Percentiles rank a stretch among this genome's conserved stretches.
These are phyloP conservation scores for Cosmopolites sordidus DNA, from an alignment of 2,888 invertebrate species.

Conservation along the genomic window DNA sequence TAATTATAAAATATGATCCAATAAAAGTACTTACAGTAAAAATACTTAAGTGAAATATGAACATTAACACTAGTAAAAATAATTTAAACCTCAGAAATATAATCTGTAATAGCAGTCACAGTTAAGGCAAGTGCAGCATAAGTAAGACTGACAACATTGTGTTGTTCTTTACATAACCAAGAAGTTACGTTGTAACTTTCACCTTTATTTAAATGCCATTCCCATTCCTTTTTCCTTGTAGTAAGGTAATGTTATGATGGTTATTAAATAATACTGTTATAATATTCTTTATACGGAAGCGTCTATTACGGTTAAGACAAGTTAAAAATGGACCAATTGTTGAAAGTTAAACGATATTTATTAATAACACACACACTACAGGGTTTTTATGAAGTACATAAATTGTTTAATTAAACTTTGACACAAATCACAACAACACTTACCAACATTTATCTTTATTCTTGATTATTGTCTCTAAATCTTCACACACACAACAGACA, in stretches of 20 bases:
- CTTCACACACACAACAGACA: slow-evolving; percentile 38
- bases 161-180: slow-evolving; percentile 46
- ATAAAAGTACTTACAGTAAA: too few species aligned
- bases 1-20: too few species aligned
- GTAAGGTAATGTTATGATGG: slow-evolving; percentile 24
- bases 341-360: not conserved
- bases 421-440: slow-evolving; percentile 3
- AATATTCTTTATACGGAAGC: not conserved
- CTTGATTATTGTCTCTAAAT: slow-evolving; percentile 36
- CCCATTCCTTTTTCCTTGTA: slow-evolving; percentile 38
- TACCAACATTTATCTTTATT: slow-evolving; percentile 36
- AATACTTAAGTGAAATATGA: too few species aligned
- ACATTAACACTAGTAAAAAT: too few species aligned
- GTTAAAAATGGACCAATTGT: not conserved
- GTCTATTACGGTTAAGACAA: too few species aligned
- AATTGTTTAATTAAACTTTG: too few species aligned
- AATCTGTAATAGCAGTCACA: too few species aligned
- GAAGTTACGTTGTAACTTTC: slow-evolving; percentile 46
- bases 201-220: slow-evolving; percentile 42
- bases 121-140: too few species aligned
- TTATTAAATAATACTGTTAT: slow-evolving; percentile 22
- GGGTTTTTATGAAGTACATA: too few species aligned
- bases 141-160: slow-evolving; percentile 15
- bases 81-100: too few species aligned
- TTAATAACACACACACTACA: too few species aligned